Evolutionary conservation across 2,113 vertebrate species (phyloP).

Genomic region (Alaudala cheleensis): DNA sequence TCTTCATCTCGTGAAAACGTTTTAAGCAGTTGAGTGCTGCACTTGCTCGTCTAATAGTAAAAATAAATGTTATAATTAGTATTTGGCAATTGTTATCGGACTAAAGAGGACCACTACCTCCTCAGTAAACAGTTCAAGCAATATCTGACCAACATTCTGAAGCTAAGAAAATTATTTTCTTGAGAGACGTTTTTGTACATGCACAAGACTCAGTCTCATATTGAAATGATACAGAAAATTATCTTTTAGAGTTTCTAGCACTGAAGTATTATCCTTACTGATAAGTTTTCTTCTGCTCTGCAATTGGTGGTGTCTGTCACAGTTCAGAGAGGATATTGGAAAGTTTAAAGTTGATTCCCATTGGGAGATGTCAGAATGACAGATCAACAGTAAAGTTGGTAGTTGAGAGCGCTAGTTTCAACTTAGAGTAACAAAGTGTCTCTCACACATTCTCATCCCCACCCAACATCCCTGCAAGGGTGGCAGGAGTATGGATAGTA

Average conservation of each 20-base stretch:
- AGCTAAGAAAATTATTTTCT: neutral
- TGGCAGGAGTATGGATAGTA: neutral
- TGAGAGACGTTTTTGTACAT: neutral
- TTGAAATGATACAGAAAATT: neutral
- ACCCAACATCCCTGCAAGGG: accelerated
- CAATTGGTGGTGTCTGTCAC: neutral
- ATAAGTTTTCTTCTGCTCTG: neutral
- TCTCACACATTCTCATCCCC: neutral
- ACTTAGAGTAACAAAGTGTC: neutral
- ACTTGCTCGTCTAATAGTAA: conserved; percentile 87
- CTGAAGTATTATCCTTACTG: neutral
- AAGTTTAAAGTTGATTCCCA: neutral
- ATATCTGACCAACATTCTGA: neutral
- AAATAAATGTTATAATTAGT: neutral
- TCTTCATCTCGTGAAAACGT: conserved; percentile 97
- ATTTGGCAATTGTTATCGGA: neutral
- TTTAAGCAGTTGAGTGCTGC: conserved; percentile 95
- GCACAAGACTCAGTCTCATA: neutral
- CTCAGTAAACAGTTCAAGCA: neutral
- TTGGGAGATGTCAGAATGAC: neutral
- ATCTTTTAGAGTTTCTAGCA: neutral
- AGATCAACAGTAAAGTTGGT: neutral
- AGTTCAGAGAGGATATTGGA: neutral
- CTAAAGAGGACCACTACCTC: neutral
- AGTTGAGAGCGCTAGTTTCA: accelerated